Percentiles rank a stretch among this genome's conserved stretches.
These are phyloP conservation scores for Bimastos eiseni DNA, from an alignment of 2,888 invertebrate genomes.

Conservation along the genomic window DNA sequence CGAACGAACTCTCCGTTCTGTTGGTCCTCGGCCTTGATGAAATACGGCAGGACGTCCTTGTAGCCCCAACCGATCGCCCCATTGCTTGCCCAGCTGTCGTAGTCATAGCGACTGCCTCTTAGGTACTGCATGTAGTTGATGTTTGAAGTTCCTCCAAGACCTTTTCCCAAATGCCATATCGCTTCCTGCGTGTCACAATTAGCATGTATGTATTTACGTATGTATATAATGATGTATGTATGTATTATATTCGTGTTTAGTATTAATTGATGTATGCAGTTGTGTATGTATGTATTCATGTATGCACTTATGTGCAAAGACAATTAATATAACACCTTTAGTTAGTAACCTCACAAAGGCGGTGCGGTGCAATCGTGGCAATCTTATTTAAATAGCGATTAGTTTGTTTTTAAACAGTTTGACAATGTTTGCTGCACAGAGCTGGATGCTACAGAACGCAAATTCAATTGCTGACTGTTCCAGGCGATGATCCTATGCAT, in stretches of 20 bases:
- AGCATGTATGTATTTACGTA: neutral
- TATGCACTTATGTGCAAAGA: too few species aligned
- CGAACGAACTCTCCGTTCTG: slow-evolving; percentile 44
- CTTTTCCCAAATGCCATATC: slow-evolving; percentile 41
- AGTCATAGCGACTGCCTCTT: slow-evolving; percentile 47
- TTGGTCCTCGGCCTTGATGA: slow-evolving; percentile 48
- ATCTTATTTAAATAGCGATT: too few species aligned
- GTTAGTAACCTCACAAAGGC: too few species aligned
- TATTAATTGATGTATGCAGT: neutral
- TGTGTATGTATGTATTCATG: too few species aligned
- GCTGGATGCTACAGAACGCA: too few species aligned
- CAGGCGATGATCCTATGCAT: too few species aligned
- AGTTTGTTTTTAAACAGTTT: too few species aligned
- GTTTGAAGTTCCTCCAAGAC: slow-evolving; percentile 46
- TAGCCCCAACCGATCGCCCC: slow-evolving; percentile 47
- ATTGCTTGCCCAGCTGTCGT: slow-evolving; percentile 45
- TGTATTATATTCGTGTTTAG: neutral
- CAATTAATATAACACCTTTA: too few species aligned
- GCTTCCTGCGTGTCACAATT: slow-evolving; percentile 24
- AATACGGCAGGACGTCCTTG: slow-evolving; percentile 48
- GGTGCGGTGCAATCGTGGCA: too few species aligned
- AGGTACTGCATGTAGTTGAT: slow-evolving; percentile 49
- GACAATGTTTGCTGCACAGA: too few species aligned
- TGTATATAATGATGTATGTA: neutral
- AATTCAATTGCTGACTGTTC: too few species aligned